Percentiles rank a stretch among this genome's conserved stretches.
Conservation (phyloP, 2,888 invertebrate species). For the Pimpla rufipes region DNA sequence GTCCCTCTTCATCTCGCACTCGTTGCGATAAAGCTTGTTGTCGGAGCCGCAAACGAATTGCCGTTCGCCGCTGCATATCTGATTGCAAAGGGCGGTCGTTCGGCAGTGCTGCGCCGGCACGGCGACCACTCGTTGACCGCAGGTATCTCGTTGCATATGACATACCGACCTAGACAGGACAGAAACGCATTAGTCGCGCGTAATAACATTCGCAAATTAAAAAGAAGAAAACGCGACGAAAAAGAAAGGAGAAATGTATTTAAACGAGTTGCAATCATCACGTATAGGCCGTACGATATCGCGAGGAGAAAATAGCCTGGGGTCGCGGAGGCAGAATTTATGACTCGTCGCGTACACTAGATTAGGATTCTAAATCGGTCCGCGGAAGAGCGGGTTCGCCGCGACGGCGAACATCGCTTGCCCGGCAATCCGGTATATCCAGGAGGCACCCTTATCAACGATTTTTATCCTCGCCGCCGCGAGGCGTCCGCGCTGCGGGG, state of each 20-base stretch:
- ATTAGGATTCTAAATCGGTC: constrained; percentile 36
- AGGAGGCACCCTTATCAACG: constrained; percentile 33
- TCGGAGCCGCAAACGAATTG: constrained; percentile 96
- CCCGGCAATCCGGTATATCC: constrained; percentile 1
- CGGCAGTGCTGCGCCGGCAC: constrained; percentile 94
- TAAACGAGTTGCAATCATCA: neutral
- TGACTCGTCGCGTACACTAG: neutral
- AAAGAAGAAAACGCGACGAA: constrained; percentile 11
- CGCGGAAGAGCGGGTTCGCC: constrained; percentile 2
- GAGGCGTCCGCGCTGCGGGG: neutral
- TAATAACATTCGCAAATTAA: constrained; percentile 10
- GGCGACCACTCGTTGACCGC: constrained; percentile 94
- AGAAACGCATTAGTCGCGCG: constrained; percentile 15
- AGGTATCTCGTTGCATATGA: constrained; percentile 93
- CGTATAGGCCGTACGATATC: neutral
- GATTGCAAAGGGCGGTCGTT: constrained; percentile 93
- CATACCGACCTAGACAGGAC: constrained; percentile 90
- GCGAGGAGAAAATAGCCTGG: constrained; percentile 1
- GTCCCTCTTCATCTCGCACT: constrained; percentile 96
- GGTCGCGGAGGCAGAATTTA: constrained; percentile 28
- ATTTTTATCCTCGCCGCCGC: constrained; percentile 36
- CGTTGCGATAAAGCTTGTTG: constrained; percentile 95
- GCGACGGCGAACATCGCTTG: neutral
- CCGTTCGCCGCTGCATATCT: constrained; percentile 90
- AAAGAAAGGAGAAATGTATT: neutral